phyloP scores from a whole-genome alignment of 2,888 invertebrate species.

The Dryomyza anilis region DNA sequence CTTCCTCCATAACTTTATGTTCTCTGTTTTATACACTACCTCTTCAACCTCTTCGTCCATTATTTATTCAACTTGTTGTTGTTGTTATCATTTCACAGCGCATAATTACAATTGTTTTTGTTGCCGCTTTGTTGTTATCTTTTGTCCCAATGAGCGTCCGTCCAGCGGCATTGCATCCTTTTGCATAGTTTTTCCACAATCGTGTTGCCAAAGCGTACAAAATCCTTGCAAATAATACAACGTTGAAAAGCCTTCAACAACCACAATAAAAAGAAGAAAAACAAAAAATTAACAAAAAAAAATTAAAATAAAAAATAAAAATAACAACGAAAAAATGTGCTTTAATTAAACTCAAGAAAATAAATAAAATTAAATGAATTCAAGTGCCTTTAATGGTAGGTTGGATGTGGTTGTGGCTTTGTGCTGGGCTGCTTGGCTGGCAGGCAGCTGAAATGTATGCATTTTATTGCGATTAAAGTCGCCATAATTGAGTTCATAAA shows the following conservation, averaged over 20 bases:
- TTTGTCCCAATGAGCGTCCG: neutral
- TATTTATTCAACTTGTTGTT: neutral
- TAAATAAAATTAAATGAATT: slow-evolving; percentile 18
- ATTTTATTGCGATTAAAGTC: slow-evolving; percentile 10
- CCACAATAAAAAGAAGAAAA: no score
- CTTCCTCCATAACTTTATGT: no score
- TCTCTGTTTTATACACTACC: neutral
- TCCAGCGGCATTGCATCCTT: neutral
- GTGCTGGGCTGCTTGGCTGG: no score
- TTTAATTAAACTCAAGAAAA: neutral
- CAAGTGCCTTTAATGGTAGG: slow-evolving; percentile 6
- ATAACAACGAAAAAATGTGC: slow-evolving; percentile 11
- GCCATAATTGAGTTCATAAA: slow-evolving; percentile 27
- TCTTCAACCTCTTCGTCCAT: neutral
- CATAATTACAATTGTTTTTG: slow-evolving; percentile 17
- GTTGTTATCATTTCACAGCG: neutral
- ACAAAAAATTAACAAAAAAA: neutral
- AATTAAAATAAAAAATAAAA: neutral
- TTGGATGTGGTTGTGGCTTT: no score
- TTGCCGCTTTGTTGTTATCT: neutral
- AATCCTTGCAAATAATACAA: neutral
- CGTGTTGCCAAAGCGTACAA: neutral
- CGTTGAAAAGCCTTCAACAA: neutral
- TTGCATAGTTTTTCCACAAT: neutral
- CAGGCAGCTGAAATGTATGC: neutral